Base-by-base conservation (phyloP, 1,140 invertebrate species). In the Lordiphosa clarofinis region DNA sequence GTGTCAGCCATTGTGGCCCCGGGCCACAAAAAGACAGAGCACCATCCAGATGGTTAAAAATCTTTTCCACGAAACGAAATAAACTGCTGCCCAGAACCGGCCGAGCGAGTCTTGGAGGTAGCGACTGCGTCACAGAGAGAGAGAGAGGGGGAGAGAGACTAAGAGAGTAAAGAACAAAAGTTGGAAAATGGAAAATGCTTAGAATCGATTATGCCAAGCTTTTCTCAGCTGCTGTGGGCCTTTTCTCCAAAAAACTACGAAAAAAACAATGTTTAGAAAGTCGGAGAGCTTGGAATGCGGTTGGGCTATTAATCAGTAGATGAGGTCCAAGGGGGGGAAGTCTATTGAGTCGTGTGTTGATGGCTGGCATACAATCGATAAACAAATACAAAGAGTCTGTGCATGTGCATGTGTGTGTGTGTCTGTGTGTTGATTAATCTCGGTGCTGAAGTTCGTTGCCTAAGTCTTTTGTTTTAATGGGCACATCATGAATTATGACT, bases 391-490 rank as follows among this genome's bases (percentile, higher is more conserved):
- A 33, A 33, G 50, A 62, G 61, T 24, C 50, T 2, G 13, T 21
- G 12, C 5, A 5, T 24, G 9, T 42, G 3, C 12, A 15, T 36
- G 15, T 15, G 37, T 38, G 38, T 33, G 19, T 38, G 12, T 47
- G 36, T 67, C 38, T 68, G 43, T 49, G 40, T 31, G 44, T 49
- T 61, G 56, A 61, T 70, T 58, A 64, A 70, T 71, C 68, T 71
- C 21, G 43, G 47, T 48, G 59, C 40, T 35, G 43, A 68, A 84
- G 78, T 84, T 84, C 65, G 78, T 86, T 78, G 78, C 78, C 73
- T 84, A 84, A 84, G 78, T 84, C 78, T 84, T 84, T 84, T 86
- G 78, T 84, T 84, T 82, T 82, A 82, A 82, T 82, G 78, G 78
- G 78, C 78, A 73, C 54, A 78, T 59, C 65, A 72, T 76, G 78